A percentile compares a stretch with the other conserved stretches of the same genome.
phyloP scores from a whole-genome alignment of 2,113 vertebrate genomes.

The Zosterops borbonicus region DNA sequence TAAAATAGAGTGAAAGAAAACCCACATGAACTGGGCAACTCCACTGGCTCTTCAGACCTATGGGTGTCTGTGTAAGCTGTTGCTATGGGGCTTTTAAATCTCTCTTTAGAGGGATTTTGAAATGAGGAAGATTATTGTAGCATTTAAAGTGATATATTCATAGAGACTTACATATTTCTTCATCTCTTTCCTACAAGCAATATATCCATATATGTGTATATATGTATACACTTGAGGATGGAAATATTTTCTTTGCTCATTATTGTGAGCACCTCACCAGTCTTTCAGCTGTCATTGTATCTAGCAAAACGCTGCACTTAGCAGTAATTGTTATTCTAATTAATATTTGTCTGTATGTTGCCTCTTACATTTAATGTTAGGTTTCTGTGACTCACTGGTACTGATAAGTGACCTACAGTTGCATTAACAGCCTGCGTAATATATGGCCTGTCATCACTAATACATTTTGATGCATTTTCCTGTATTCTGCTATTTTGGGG shows the following conservation, averaged over 20 bases:
- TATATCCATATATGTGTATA: too few relatives aligned
- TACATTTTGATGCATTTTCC: constrained; percentile 47
- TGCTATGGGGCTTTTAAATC: not conserved
- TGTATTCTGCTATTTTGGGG: constrained; percentile 51
- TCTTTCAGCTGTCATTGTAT: not conserved
- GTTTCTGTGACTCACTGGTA: constrained; percentile 22
- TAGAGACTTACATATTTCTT: not conserved
- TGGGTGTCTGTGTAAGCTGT: not conserved
- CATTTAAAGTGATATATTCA: not conserved
- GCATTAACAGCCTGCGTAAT: constrained; percentile 28
- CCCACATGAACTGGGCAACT: not conserved
- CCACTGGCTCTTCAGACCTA: not conserved
- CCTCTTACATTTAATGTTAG: not conserved
- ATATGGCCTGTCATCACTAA: constrained; percentile 25
- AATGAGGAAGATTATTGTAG: not conserved
- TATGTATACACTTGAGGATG: not conserved
- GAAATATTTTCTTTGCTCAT: not conserved
- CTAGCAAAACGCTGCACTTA: not conserved
- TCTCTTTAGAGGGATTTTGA: not conserved
- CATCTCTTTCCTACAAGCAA: not conserved
- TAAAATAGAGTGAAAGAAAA: not conserved
- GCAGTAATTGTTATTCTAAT: constrained; percentile 33
- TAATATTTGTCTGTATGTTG: not conserved
- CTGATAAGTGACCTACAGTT: not conserved
- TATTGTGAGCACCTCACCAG: not conserved